Percentiles rank a stretch among this genome's conserved stretches.
Conservation (phyloP, 2,797 vertebrate species). For the Australoheros facetus region DNA sequence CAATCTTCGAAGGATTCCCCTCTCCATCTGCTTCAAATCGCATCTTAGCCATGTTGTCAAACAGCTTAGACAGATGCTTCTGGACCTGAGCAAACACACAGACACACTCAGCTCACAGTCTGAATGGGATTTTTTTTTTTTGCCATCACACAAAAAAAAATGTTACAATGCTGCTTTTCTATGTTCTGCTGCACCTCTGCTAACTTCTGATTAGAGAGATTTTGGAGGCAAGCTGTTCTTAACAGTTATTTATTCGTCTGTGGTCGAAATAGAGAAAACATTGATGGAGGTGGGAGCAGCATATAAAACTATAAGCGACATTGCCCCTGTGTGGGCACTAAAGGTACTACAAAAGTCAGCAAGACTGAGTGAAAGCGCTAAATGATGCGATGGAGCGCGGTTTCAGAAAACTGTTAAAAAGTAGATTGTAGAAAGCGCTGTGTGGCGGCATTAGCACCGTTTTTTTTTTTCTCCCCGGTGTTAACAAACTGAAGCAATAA, state of each 20-base stretch:
- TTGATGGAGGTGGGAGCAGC: constrained; percentile 17
- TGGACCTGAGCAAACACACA: constrained; percentile 84
- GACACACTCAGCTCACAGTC: constrained; percentile 20
- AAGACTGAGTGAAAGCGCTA: not conserved
- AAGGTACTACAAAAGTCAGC: constrained; percentile 21
- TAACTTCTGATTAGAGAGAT: constrained; percentile 51
- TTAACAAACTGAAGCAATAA: constrained; percentile 21
- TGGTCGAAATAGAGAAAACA: constrained; percentile 39
- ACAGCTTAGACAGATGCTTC: constrained; percentile 93
- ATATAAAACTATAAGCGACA: constrained; percentile 63
- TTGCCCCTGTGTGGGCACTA: constrained; percentile 69
- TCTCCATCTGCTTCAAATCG: constrained; percentile 83
- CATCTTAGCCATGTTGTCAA: constrained; percentile 93
- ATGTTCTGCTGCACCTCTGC: constrained; percentile 41
- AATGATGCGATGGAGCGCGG: not conserved
- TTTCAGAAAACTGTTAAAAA: constrained; percentile 3
- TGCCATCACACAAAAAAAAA: constrained; percentile 30
- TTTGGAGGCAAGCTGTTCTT: constrained; percentile 48
- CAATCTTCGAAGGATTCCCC: constrained; percentile 79
- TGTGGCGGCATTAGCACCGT: not conserved
- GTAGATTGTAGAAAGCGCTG: not conserved
- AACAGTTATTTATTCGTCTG: constrained; percentile 58
- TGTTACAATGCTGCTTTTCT: constrained; percentile 36
- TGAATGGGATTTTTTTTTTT: constrained; percentile 16
- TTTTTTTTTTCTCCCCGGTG: not conserved